These are phyloP conservation scores for Microcebus griseorufus DNA, from an alignment of 2,113 vertebrate genomes.

Conservation along the genomic window DNA sequence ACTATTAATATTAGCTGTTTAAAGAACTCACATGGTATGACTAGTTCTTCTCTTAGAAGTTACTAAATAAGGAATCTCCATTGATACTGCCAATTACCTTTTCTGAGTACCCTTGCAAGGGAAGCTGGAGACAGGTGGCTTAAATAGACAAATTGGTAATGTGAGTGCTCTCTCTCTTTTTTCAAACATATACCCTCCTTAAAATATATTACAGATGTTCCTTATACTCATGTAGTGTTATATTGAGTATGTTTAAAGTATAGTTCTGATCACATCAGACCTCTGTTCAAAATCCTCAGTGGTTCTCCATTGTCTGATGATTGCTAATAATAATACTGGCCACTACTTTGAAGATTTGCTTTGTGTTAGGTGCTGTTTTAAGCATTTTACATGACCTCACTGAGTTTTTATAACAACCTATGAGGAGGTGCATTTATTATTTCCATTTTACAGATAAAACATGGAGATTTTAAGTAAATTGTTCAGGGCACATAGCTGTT, in stretches of 20 bases:
- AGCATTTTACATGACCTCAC: background rate
- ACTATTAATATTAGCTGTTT: background rate
- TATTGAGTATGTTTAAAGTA: background rate
- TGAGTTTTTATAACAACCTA: background rate
- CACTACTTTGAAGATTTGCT: background rate
- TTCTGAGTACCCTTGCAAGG: slow-evolving; percentile 26
- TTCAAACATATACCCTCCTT: background rate
- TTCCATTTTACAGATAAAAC: background rate
- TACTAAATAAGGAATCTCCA: slow-evolving; percentile 11
- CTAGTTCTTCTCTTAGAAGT: background rate
- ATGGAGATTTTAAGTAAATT: slow-evolving; percentile 11
- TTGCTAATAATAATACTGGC: background rate
- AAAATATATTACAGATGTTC: background rate
- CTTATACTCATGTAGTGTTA: background rate
- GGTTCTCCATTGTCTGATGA: background rate
- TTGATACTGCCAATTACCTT: background rate
- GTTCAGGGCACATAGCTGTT: background rate
- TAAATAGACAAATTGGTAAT: background rate
- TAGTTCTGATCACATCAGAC: background rate
- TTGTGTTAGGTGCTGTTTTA: background rate
- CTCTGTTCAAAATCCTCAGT: background rate
- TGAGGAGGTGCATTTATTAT: background rate
- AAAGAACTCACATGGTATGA: background rate
- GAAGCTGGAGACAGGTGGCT: background rate
- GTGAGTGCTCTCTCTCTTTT: background rate